These are phyloP conservation scores for Drosophila pandora DNA, from an alignment of 1,140 invertebrate genomes.

Conservation along the genomic window DNA sequence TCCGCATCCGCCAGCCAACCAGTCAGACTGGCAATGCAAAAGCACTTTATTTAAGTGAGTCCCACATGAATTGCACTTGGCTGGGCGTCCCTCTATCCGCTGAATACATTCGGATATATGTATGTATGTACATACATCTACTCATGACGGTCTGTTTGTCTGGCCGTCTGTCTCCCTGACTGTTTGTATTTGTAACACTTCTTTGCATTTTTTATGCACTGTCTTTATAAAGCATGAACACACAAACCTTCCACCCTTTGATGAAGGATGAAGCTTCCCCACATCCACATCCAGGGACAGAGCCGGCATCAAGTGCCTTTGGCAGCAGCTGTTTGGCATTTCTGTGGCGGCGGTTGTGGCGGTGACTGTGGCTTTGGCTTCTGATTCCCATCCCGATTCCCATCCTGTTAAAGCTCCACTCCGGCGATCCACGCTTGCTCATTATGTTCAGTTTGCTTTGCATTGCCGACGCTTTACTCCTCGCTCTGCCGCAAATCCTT, in stretches of 20 bases:
- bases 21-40: constrained; percentile 77
- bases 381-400: constrained; percentile 13
- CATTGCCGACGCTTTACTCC: constrained; percentile 1
- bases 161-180: constrained; percentile 39
- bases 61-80: constrained; percentile 81
- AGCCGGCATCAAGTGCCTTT: constrained; percentile 55
- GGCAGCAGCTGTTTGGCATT: constrained; percentile 65
- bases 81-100: constrained; percentile 28
- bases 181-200: constrained; percentile 81
- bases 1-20: constrained; percentile 52
- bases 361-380: constrained; percentile 33
- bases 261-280: constrained; percentile 8
- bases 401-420: constrained; percentile 2
- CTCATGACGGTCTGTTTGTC: constrained; percentile 15
- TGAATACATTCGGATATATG: background rate
- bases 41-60: constrained; percentile 84
- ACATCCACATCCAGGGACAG: constrained; percentile 2
- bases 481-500: constrained; percentile 7
- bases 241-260: constrained; percentile 27
- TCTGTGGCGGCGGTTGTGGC: constrained; percentile 48
- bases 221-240: constrained; percentile 63
- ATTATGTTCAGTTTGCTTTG: constrained; percentile 59
- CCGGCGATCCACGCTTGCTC: constrained; percentile 39
- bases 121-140: background rate
- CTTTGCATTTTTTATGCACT: constrained; percentile 68